phyloP scores from a whole-genome alignment of 2,113 vertebrate species.

The Carollia perspicillata region DNA sequence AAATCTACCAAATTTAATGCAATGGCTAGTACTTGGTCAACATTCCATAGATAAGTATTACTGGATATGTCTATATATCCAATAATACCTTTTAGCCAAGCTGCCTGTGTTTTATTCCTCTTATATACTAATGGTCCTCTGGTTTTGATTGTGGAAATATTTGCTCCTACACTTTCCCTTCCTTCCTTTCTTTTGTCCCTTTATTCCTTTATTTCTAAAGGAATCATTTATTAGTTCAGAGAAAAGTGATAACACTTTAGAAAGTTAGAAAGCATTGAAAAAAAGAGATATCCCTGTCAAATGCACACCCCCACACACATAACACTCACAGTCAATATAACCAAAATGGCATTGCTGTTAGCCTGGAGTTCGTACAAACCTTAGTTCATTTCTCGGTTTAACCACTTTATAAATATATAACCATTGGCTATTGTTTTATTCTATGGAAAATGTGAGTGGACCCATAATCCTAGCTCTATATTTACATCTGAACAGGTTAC shows the following conservation, averaged over 20 bases:
- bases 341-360: background rate
- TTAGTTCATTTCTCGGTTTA: background rate
- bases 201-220: conserved; percentile 4
- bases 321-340: background rate
- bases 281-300: background rate
- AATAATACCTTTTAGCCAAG: background rate
- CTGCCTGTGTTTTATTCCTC: background rate
- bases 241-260: background rate
- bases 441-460: background rate
- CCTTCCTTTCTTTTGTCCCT: background rate
- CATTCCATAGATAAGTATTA: background rate
- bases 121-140: background rate
- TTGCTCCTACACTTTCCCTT: background rate
- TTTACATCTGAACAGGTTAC: background rate
- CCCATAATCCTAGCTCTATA: background rate
- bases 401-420: background rate
- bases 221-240: background rate
- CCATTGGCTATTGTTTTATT: background rate
- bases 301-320: background rate
- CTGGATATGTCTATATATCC: too few species aligned
- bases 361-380: background rate
- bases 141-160: background rate
- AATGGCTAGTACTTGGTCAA: background rate
- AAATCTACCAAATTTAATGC: background rate
- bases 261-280: background rate